Base-by-base conservation (phyloP, 2,113 vertebrate species). In the Macquaria australasica region DNA sequence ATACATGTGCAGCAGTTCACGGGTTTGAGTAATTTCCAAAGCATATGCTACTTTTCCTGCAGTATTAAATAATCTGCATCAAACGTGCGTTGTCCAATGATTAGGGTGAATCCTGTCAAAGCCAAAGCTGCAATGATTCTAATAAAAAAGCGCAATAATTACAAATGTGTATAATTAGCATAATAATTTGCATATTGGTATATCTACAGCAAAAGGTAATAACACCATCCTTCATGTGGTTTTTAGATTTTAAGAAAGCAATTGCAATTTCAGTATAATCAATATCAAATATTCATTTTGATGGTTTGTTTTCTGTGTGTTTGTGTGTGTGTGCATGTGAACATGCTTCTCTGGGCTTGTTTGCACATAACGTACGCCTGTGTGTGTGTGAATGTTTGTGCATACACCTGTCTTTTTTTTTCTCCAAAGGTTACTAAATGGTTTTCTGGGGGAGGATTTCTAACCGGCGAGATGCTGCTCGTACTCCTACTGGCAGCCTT, bases 391-490 rank as follows among this genome's bases (percentile, higher is more conserved):
- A 67, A 74, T 81, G 85, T 67, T 64, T 79, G 34, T 86, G 82
- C 71, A 82, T 87, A 82, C 82, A 34, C 63, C 50, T 87, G 73
- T 86, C 64, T 87, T 31, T 82, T 73, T 84, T 68, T 81, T 80
- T 93, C 79, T 92, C 88, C 78, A 80, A 95, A 96, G 96, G 96
- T 95, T 93, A 93, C 93, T 96, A 95, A 96, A 95, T 95, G 96
- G 91, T 96, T 95, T 95, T 96, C 96, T 97, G 97, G 96, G 95
- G 95, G 97, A 97, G 95, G 97, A 98, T 95, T 96, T 95, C 87
- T 93, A 96, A 97, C 96, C 97, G 88, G 86, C 95, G 98, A 98
- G 97, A 99, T 99, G 98, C 97, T 98, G 97, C 97, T 99, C 94
- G 96, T 98, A 95, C 93, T 99, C 94, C 96, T 98, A 95, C 96